These are phyloP conservation scores for Staurois parvus DNA, from an alignment of 2,797 vertebrate species.

Conservation along the genomic window DNA sequence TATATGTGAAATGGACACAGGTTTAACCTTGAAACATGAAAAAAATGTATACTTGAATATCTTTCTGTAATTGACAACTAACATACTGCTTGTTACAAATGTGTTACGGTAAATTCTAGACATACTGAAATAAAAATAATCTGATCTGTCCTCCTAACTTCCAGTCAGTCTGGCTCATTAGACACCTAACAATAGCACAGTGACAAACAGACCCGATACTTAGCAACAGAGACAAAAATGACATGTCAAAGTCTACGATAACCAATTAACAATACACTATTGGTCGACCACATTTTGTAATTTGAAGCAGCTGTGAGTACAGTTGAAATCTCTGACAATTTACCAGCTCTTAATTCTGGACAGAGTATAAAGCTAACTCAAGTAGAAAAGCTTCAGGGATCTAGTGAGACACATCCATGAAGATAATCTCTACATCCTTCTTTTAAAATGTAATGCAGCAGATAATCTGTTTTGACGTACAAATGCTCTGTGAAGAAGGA, in stretches of 20 bases:
- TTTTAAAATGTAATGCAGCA: conserved; percentile 50
- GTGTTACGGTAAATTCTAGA: neutral
- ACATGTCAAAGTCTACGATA: conserved; percentile 22
- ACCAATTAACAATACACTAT: conserved; percentile 39
- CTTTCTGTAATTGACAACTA: neutral
- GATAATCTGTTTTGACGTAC: conserved; percentile 56
- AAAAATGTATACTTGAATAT: neutral
- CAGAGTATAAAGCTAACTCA: conserved; percentile 42
- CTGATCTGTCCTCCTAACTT: neutral
- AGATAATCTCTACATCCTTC: conserved; percentile 51
- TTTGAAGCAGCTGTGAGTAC: conserved; percentile 41
- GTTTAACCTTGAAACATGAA: neutral
- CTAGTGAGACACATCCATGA: conserved; percentile 43
- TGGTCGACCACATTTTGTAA: conserved; percentile 45
- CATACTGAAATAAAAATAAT: neutral
- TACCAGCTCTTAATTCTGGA: conserved; percentile 43
- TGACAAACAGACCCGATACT: conserved; percentile 2
- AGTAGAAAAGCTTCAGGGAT: conserved; percentile 49
- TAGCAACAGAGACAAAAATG: conserved; percentile 16
- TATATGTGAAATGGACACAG: neutral
- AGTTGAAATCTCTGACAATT: conserved; percentile 43
- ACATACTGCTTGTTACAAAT: neutral
- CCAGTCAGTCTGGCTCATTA: neutral
- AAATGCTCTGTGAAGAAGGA: conserved; percentile 53
- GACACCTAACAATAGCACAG: conserved; percentile 9